These are phyloP conservation scores for Colistium nudipinnis DNA, from an alignment of 2,113 vertebrate species.

Conservation along the genomic window DNA sequence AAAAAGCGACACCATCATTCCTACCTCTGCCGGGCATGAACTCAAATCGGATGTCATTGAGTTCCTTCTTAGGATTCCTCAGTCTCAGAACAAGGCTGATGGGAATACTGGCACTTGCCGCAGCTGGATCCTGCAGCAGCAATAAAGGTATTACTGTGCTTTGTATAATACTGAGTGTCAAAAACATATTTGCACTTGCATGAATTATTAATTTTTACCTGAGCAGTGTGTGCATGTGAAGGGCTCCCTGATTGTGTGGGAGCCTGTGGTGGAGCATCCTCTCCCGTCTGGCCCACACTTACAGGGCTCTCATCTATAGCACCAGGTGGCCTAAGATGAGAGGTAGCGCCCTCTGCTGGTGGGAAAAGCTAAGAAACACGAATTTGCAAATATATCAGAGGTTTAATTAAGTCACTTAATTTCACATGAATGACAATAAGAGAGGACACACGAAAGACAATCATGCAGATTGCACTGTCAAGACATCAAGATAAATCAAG, in stretches of 20 bases:
- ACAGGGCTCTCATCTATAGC: constrained; percentile 80
- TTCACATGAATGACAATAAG: neutral
- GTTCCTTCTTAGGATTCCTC: constrained; percentile 98
- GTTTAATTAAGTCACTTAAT: too few relatives aligned
- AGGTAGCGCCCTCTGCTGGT: constrained; percentile 68
- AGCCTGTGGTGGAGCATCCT: constrained; percentile 76
- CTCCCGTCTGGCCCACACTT: constrained; percentile 84
- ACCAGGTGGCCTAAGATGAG: constrained; percentile 82
- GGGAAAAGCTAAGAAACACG: constrained; percentile 65
- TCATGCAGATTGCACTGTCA: constrained; percentile 64
- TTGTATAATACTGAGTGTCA: neutral
- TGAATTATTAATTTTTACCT: constrained; percentile 59
- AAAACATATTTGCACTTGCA: neutral
- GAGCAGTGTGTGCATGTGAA: constrained; percentile 72
- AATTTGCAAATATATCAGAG: constrained; percentile 12
- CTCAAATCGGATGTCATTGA: constrained; percentile 98
- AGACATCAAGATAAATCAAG: constrained; percentile 38
- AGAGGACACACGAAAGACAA: constrained; percentile 29
- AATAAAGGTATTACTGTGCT: neutral
- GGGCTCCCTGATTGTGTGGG: constrained; percentile 77
- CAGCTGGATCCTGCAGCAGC: constrained; percentile 76
- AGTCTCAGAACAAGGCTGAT: constrained; percentile 95
- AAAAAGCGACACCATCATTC: neutral
- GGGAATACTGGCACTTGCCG: constrained; percentile 82
- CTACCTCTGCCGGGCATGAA: constrained; percentile 98